A percentile compares a stretch with the other conserved stretches of the same genome.
Conservation (phyloP, 2,888 invertebrate species). For the Stenoptilia bipunctidactyla region DNA sequence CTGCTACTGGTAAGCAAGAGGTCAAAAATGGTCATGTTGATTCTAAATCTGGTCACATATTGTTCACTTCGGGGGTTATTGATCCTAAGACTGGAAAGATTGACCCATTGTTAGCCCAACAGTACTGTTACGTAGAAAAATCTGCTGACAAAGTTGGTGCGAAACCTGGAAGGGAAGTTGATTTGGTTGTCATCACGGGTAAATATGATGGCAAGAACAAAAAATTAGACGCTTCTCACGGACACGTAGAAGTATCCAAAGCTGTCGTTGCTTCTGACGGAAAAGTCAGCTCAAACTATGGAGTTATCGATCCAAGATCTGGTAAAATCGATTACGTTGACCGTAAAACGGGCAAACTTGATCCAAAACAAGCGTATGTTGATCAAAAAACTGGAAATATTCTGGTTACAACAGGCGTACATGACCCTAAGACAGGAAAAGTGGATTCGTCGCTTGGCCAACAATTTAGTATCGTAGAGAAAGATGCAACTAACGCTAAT, state of each 20-base stretch:
- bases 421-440: conserved; percentile 77
- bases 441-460: conserved; percentile 76
- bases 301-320: conserved; percentile 74
- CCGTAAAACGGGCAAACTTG: conserved; percentile 74
- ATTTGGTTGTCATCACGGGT: conserved; percentile 72
- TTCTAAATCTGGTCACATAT: conserved; percentile 75
- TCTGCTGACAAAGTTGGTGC: conserved; percentile 63
- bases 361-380: conserved; percentile 76
- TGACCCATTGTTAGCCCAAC: conserved; percentile 76
- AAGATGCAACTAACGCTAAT: conserved; percentile 76
- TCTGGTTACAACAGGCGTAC: conserved; percentile 72
- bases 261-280: conserved; percentile 72
- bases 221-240: conserved; percentile 55
- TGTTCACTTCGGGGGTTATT: conserved; percentile 72
- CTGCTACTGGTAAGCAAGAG: conserved; percentile 75
- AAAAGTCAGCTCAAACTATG: conserved; percentile 73
- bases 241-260: conserved; percentile 69
- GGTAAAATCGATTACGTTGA: conserved; percentile 75
- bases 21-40: conserved; percentile 76
- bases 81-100: conserved; percentile 78
- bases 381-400: conserved; percentile 79
- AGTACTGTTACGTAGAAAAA: conserved; percentile 75
- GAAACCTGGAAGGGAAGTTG: conserved; percentile 63
- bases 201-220: conserved; percentile 73
- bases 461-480: conserved; percentile 75